Conservation (phyloP, 2,888 invertebrate genomes). For the Aquatica leii region DNA sequence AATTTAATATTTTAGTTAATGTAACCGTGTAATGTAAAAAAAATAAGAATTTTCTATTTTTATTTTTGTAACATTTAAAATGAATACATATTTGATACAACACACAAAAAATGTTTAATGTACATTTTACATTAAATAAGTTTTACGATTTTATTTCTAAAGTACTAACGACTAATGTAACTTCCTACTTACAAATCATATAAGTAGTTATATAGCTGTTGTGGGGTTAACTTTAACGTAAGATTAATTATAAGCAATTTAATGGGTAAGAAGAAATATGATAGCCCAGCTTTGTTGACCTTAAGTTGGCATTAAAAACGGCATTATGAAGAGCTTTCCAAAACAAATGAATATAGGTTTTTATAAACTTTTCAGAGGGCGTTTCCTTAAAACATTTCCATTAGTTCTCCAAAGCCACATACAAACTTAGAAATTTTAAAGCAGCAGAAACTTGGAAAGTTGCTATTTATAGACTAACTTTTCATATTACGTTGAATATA, state of each 20-base stretch:
- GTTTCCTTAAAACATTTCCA: slow-evolving; percentile 29
- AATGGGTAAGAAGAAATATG: not conserved
- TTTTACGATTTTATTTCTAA: too few relatives aligned
- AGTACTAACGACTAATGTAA: too few relatives aligned
- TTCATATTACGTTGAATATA: slow-evolving; percentile 39
- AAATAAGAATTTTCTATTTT: too few relatives aligned
- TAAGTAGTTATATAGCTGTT: too few relatives aligned
- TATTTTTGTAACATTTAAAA: too few relatives aligned
- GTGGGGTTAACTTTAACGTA: too few relatives aligned
- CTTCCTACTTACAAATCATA: too few relatives aligned
- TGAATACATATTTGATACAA: too few relatives aligned
- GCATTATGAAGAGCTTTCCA: slow-evolving; percentile 15
- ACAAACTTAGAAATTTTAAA: slow-evolving; percentile 31
- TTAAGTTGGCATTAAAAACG: slow-evolving; percentile 5
- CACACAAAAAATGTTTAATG: too few relatives aligned
- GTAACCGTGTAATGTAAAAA: too few relatives aligned
- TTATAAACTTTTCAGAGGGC: slow-evolving; percentile 21
- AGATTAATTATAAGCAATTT: slow-evolving; percentile 21
- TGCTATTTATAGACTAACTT: slow-evolving; percentile 38
- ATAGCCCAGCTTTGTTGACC: not conserved
- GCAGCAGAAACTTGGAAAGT: slow-evolving; percentile 26
- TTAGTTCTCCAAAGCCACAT: slow-evolving; percentile 28
- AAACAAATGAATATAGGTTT: slow-evolving; percentile 25
- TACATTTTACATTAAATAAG: too few relatives aligned
- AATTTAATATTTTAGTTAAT: too few relatives aligned